These are phyloP conservation scores for Stegodyphus mimosarum DNA, from an alignment of 1,140 invertebrate genomes.

Conservation along the genomic window DNA sequence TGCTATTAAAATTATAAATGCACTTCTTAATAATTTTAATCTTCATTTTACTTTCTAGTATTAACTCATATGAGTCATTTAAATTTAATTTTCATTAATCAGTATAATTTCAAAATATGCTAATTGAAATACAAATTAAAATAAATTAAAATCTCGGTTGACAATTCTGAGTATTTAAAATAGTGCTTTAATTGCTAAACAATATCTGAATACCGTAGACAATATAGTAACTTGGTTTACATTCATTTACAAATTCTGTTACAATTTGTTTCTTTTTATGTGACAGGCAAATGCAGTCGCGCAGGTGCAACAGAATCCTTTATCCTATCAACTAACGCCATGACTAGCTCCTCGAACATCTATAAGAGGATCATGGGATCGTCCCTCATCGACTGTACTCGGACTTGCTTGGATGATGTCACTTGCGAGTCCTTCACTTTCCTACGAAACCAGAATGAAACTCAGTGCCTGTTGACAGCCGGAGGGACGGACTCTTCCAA, in stretches of 20 bases:
- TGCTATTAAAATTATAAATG: no score
- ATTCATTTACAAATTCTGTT: neutral
- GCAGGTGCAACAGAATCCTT: slow-evolving; percentile 29
- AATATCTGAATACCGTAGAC: no score
- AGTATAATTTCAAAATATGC: no score
- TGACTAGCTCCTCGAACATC: neutral
- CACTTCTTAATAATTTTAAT: no score
- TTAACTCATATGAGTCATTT: no score
- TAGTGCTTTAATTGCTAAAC: no score
- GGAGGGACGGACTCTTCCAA: neutral
- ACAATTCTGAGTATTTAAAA: no score
- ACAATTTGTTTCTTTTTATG: neutral
- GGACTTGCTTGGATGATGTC: slow-evolving; percentile 19
- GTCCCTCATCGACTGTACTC: slow-evolving; percentile 41
- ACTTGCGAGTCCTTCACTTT: slow-evolving; percentile 34
- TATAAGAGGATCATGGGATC: slow-evolving; percentile 17
- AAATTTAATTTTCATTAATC: no score
- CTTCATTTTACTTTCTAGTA: no score
- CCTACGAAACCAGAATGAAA: slow-evolving; percentile 17
- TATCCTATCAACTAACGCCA: slow-evolving; percentile 36
- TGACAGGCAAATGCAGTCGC: slow-evolving; percentile 26
- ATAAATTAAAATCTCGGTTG: no score
- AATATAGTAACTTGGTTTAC: no score
- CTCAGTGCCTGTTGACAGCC: slow-evolving; percentile 12
- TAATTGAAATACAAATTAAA: no score